phyloP scores from a whole-genome alignment of 2,113 vertebrate species.

The Mystacornis crossleyi region DNA sequence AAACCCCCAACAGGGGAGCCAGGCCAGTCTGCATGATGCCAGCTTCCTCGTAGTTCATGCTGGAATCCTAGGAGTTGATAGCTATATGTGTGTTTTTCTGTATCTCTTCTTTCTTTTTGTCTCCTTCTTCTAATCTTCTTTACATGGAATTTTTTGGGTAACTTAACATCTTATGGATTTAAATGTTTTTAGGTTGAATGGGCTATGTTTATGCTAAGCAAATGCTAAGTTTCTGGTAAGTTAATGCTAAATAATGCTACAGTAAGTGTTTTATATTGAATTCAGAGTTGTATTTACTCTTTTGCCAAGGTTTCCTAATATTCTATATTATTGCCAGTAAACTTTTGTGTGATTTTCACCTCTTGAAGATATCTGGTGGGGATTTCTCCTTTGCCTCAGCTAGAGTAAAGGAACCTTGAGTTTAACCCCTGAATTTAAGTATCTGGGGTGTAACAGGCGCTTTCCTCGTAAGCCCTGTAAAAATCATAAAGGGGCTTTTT shows the following conservation, averaged over 20 bases:
- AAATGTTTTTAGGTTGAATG: not conserved
- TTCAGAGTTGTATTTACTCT: not conserved
- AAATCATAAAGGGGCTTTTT: not conserved
- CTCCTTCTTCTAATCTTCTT: not conserved
- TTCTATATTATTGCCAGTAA: not conserved
- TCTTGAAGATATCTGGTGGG: not conserved
- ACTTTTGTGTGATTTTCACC: not conserved
- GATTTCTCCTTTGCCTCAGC: not conserved
- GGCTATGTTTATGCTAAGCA: not conserved
- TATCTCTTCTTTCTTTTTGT: not conserved
- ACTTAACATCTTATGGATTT: not conserved
- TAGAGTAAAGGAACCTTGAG: not conserved
- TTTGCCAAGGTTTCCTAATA: not conserved
- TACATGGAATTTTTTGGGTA: not conserved
- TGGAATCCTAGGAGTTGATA: not conserved
- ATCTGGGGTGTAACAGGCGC: accelerated
- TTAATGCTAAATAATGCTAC: not conserved
- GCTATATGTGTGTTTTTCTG: not conserved
- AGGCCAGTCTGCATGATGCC: accelerated
- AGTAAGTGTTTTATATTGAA: not conserved
- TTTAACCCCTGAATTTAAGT: not conserved
- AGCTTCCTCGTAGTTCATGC: not conserved
- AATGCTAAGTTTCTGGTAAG: not conserved
- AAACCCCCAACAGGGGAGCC: not conserved
- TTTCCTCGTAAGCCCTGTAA: not conserved